Evolutionary conservation across 64 coral and sea anemone species (phyloP), one percentile per base, ranked within the genome.

Genomic region (Actinia equina): DNA sequence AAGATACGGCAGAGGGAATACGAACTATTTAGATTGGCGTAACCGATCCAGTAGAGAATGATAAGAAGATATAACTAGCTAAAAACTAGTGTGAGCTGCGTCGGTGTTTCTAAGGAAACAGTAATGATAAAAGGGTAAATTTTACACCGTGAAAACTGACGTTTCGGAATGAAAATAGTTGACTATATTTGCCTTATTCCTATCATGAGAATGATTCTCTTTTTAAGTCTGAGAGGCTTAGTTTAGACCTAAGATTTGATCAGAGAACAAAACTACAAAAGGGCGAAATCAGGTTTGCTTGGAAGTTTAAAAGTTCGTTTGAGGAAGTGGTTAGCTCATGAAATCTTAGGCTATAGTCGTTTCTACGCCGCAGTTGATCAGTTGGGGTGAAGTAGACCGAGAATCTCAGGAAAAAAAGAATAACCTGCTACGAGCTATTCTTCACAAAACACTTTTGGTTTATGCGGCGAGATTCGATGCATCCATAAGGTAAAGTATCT

Each of bases 401-500:
- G 26, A 30, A 22, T 23, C 18, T 7, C 19, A 69, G 22, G 26
- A 67, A 69, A 74, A 9, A 30, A 37, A 37, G 1, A 37, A 37
- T 37, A 25, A 26, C 25, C 13, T 26, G 13, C 25, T 15, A 71
- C n/a, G n/a, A 74, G 1, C 7, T 26, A 30, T 74, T 74, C 8
- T 16, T 74, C 42, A 41, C 18, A 41, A 8, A 74, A 7, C 12
- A 11, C 42, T 41, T 23, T n/a, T 74, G 69, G 69, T 15, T 74
- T 30, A 10, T 74, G 69, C 10, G 69, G 69, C 41, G 25, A 74
- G 69, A 41, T 74, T 74, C 41, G 69, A 74, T 41, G 69, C 10
- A 74, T n/a, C 69, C 69, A 74, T 74, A 74, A n/a, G 69, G 69
- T 27, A 12, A 74, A 74, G 69, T 74, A 41, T n/a, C 26, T 30